Percentiles rank a stretch among this genome's conserved stretches.
These are phyloP conservation scores for Sisor rabdophorus DNA, from an alignment of 2,113 vertebrate species.

Conservation along the genomic window DNA sequence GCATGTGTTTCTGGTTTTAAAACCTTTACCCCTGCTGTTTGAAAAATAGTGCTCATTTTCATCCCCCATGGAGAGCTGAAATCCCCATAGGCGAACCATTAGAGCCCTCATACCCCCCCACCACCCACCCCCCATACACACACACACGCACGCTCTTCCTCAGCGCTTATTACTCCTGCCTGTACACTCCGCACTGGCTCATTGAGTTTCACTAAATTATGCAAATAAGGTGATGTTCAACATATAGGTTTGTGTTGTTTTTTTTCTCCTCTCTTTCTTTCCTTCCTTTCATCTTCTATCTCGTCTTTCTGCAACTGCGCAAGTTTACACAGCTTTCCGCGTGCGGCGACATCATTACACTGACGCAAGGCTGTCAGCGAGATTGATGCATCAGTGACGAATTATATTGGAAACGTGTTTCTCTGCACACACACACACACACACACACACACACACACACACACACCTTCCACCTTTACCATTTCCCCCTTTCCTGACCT, in stretches of 20 bases:
- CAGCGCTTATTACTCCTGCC: slow-evolving; percentile 99
- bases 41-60: slow-evolving; percentile 99
- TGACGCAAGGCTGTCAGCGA: slow-evolving; percentile 98
- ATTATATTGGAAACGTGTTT: slow-evolving; percentile 89
- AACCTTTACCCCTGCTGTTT: slow-evolving; percentile 99
- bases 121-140: no score
- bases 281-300: slow-evolving; percentile 12
- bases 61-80: slow-evolving; percentile 99
- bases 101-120: slow-evolving; percentile 66
- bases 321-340: slow-evolving; percentile 98
- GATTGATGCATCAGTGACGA: slow-evolving; percentile 99
- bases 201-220: slow-evolving; percentile 99
- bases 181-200: slow-evolving; percentile 95
- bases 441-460: slow-evolving; percentile 8
- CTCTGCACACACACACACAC: slow-evolving; percentile 50
- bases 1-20: slow-evolving; percentile 99
- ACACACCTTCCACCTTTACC: slow-evolving; percentile 37
- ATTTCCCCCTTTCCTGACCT: slow-evolving; percentile 39
- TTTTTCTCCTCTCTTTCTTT: slow-evolving; percentile 22
- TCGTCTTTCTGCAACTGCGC: slow-evolving; percentile 91
- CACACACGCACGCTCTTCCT: no score
- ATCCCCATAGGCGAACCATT: slow-evolving; percentile 99
- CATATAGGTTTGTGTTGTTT: slow-evolving; percentile 82
- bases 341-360: slow-evolving; percentile 94
- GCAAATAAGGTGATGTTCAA: slow-evolving; percentile 98